Conservation (phyloP, 1,140 invertebrate species). For the Drosophila sturtevanti region DNA sequence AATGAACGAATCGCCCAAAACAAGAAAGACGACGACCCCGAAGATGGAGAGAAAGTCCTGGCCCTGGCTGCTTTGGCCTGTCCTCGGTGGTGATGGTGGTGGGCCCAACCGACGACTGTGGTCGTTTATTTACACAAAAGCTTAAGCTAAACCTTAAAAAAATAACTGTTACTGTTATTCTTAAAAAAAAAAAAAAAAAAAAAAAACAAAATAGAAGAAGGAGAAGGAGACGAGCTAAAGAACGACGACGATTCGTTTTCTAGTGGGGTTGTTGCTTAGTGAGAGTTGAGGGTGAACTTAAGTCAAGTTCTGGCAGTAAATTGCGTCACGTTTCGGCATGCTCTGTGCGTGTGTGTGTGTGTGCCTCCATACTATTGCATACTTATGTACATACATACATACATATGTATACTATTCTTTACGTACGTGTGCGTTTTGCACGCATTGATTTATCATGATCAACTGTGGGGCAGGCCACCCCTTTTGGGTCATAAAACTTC, state of each 20-base stretch:
- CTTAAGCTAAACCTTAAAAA: constrained; percentile 82
- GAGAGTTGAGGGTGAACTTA: constrained; percentile 71
- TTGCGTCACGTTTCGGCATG: constrained; percentile 78
- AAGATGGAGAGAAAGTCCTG: neutral
- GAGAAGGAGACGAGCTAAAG: constrained; percentile 38
- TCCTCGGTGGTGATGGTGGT: constrained; percentile 42
- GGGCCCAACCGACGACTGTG: constrained; percentile 60
- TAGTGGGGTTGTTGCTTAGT: constrained; percentile 52
- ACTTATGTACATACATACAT: constrained; percentile 20
- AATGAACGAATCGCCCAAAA: constrained; percentile 77
- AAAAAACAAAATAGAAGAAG: constrained; percentile 25
- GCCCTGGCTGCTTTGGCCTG: constrained; percentile 37
- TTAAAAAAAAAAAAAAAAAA: constrained; percentile 59
- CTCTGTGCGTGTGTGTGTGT: constrained; percentile 44
- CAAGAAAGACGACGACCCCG: constrained; percentile 32
- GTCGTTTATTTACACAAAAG: constrained; percentile 81
- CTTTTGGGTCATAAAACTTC: constrained; percentile 53
- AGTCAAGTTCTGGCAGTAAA: constrained; percentile 79
- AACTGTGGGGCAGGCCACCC: constrained; percentile 48
- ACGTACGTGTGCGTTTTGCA: constrained; percentile 79
- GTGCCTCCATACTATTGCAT: constrained; percentile 13
- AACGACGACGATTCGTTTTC: constrained; percentile 43
- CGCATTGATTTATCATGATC: constrained; percentile 81
- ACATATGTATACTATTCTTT: constrained; percentile 14
- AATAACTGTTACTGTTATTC: constrained; percentile 80